phyloP scores from a whole-genome alignment of 2,113 vertebrate genomes.

The Chunga burmeisteri region DNA sequence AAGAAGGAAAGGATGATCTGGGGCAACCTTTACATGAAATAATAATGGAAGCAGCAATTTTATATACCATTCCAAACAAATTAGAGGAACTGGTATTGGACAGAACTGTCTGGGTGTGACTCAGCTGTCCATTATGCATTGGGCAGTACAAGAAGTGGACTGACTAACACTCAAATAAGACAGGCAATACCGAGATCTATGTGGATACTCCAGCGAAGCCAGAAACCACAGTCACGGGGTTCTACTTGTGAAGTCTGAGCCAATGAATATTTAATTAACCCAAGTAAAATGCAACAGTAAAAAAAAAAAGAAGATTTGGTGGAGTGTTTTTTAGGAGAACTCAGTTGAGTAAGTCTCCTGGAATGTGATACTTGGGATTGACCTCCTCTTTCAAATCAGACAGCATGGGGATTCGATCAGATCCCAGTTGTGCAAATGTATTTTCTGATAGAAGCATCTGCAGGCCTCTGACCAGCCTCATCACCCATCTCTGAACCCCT shows the following conservation, averaged over 20 bases:
- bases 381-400: neutral
- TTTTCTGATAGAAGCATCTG: neutral
- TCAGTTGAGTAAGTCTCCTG: neutral
- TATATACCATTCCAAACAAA: neutral
- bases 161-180: neutral
- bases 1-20: neutral
- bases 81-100: neutral
- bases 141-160: neutral
- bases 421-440: neutral
- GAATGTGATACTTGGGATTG: neutral
- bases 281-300: neutral
- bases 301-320: neutral
- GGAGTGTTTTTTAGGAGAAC: neutral
- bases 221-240: neutral
- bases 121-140: neutral
- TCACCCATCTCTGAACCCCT: neutral
- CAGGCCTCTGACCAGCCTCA: neutral
- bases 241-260: neutral
- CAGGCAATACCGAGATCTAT: neutral
- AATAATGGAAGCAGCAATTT: neutral
- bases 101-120: neutral
- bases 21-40: neutral
- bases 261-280: neutral
- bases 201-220: neutral
- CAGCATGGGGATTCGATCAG: neutral